Evolutionary conservation across 1,140 invertebrate species (phyloP).

Genomic region (Triops longicaudatus): DNA sequence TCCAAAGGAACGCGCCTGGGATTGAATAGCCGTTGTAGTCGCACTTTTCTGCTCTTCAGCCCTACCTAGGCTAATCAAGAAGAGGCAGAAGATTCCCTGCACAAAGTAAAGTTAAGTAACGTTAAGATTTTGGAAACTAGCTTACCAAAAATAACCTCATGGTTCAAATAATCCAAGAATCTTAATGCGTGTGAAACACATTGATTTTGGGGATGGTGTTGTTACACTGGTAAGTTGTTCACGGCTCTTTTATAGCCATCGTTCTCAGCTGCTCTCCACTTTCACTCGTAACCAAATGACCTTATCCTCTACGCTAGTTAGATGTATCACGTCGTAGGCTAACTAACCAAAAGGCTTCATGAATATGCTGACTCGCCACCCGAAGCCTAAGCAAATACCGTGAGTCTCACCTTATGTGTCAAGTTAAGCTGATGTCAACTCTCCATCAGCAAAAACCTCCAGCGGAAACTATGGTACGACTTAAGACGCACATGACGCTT

Average conservation of each 20-base stretch:
- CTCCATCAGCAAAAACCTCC: too few species aligned
- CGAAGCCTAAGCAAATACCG: too few species aligned
- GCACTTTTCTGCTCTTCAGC: background rate
- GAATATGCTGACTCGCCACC: too few species aligned
- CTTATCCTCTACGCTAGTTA: background rate
- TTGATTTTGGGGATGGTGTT: background rate
- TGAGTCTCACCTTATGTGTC: too few species aligned
- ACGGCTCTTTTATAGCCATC: background rate
- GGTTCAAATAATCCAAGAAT: background rate
- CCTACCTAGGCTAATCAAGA: background rate
- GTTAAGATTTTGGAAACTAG: background rate
- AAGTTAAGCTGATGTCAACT: too few species aligned
- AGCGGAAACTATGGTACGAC: too few species aligned
- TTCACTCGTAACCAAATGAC: conserved; percentile 7
- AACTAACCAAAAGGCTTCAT: too few species aligned
- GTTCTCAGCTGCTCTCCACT: background rate
- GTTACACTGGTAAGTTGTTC: background rate
- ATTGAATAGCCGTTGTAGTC: background rate
- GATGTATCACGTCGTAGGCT: too few species aligned
- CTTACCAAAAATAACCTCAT: background rate
- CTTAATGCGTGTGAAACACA: background rate
- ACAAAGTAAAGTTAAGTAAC: background rate
- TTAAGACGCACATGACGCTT: too few species aligned
- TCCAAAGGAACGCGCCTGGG: background rate
- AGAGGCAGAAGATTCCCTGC: background rate